Percentiles rank a stretch among this genome's conserved stretches.
These are phyloP conservation scores for Dendrolimus pini DNA, from an alignment of 2,888 invertebrate species.

Conservation along the genomic window DNA sequence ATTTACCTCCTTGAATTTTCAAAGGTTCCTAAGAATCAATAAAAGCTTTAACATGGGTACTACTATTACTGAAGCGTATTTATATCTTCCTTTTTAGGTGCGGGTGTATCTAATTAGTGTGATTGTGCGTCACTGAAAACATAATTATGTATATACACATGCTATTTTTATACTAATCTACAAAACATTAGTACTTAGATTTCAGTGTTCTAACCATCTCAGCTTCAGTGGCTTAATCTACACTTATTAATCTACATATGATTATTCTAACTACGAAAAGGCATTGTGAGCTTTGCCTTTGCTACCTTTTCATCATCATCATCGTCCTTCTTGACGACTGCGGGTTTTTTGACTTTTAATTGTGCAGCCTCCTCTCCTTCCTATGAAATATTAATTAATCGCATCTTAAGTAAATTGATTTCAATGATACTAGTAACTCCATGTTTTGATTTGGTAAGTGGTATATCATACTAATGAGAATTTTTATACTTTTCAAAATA, in stretches of 20 bases:
- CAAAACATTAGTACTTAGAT: conserved; percentile 29
- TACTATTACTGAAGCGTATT: conserved; percentile 35
- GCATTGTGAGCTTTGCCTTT: conserved; percentile 18
- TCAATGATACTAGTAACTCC: background rate
- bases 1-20: conserved; percentile 64
- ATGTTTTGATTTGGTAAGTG: too few species aligned
- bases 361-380: conserved; percentile 64
- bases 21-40: conserved; percentile 65
- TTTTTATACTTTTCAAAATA: too few species aligned
- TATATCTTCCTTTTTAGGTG: conserved; percentile 20
- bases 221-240: conserved; percentile 24
- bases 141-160: conserved; percentile 19
- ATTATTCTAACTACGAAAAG: conserved; percentile 20
- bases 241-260: conserved; percentile 12
- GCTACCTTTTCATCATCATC: conserved; percentile 54
- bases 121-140: conserved; percentile 26
- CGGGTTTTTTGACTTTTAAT: conserved; percentile 69
- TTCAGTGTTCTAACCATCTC: conserved; percentile 48
- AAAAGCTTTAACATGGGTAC: conserved; percentile 39
- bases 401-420: conserved; percentile 1
- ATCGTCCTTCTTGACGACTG: conserved; percentile 59
- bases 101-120: conserved; percentile 43
- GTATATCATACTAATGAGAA: too few species aligned
- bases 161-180: conserved; percentile 28
- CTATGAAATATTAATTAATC: conserved; percentile 31